phyloP scores from a whole-genome alignment of 2,113 vertebrate genomes.

The Dendropsophus ebraccatus region DNA sequence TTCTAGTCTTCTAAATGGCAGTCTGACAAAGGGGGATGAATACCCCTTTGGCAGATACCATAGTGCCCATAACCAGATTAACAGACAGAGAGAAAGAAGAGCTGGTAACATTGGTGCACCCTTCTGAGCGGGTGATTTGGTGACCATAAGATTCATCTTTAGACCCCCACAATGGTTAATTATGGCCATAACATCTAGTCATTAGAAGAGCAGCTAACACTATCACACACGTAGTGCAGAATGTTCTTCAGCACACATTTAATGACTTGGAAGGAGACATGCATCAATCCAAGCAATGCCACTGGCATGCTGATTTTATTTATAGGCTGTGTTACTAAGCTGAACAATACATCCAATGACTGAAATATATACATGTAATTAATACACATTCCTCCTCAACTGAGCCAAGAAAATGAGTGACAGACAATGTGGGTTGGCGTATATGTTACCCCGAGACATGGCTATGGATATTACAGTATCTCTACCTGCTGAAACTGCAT shows the following conservation, averaged over 20 bases:
- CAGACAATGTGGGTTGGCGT: background rate
- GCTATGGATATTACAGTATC: background rate
- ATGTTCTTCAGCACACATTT: no score
- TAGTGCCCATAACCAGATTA: no score
- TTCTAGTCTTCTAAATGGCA: no score
- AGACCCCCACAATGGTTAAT: no score
- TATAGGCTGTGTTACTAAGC: background rate
- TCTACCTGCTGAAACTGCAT: background rate
- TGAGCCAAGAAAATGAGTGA: background rate
- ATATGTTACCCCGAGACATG: background rate
- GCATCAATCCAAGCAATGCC: background rate
- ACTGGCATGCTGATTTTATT: background rate
- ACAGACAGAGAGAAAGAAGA: no score
- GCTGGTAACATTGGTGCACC: no score
- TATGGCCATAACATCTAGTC: background rate
- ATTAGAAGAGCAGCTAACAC: no score
- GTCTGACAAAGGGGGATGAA: background rate
- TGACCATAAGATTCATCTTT: background rate
- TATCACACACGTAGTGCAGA: no score
- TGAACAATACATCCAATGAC: background rate
- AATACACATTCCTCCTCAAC: background rate
- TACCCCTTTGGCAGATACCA: no score
- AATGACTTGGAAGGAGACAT: background rate
- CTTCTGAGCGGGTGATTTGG: no score
- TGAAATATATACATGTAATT: background rate